phyloP scores from a whole-genome alignment of 2,888 invertebrate species.

The Macrosiphum euphorbiae region DNA sequence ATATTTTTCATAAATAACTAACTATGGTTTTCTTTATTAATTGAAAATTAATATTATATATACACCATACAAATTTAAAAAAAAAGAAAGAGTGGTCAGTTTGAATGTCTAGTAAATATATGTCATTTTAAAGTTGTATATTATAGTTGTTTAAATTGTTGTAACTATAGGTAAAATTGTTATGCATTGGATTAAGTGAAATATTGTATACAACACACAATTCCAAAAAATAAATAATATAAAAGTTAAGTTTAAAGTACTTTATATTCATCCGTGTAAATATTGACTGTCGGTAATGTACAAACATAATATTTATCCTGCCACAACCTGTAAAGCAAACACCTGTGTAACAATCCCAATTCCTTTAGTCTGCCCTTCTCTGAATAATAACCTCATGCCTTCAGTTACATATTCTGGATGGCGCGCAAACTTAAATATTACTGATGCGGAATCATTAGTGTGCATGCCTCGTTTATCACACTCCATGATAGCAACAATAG shows the following conservation, averaged over 20 bases:
- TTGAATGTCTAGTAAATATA: neutral
- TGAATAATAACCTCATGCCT: slow-evolving; percentile 84
- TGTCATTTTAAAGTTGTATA: neutral
- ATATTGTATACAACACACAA: neutral
- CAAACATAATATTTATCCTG: slow-evolving; percentile 40
- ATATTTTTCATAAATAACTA: neutral
- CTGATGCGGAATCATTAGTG: slow-evolving; percentile 88
- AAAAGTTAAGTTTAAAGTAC: neutral
- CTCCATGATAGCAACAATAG: slow-evolving; percentile 83
- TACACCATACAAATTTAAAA: neutral
- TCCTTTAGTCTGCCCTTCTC: slow-evolving; percentile 88
- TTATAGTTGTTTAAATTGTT: neutral
- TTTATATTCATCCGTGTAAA: neutral
- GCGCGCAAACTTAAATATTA: slow-evolving; percentile 88
- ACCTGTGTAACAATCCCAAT: slow-evolving; percentile 86
- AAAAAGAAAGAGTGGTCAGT: neutral
- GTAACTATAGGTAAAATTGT: neutral
- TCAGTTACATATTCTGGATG: slow-evolving; percentile 90
- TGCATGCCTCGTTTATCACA: slow-evolving; percentile 75
- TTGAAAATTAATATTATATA: neutral
- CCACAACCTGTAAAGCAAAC: slow-evolving; percentile 72
- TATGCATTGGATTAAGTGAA: neutral
- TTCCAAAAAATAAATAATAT: neutral
- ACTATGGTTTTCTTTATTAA: neutral
- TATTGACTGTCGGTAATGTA: neutral